Evolutionary conservation across 2,113 vertebrate genomes (phyloP), one percentile per base, ranked within the genome.

Genomic region (Nestor notabilis): DNA sequence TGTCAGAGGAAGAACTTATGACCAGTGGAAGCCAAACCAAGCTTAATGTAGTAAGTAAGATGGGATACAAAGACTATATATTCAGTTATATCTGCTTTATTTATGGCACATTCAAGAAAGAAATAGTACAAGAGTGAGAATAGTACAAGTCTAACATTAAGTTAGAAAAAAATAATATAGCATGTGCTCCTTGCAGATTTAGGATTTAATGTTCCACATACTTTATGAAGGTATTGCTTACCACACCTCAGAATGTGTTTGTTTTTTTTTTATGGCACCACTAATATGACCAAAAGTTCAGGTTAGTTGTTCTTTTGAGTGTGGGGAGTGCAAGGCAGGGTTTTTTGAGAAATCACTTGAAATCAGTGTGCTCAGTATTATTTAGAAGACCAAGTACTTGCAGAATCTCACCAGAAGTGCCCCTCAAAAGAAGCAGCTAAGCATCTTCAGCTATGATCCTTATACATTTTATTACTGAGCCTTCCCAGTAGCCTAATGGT

Each of bases 1-100:
- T 99, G 84, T 99, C 99, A 58, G 99, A 99, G 69, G 99, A 99
- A 96, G 99, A 99, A 91, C 90, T 98, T 97, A 94, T 98, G 90
- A 98, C 98, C 33, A 99, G 99, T 95, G 98, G 99, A 98, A 99
- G 98, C 89, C 98, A 99, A 97, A 98, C 98, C 53, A 97, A 98
- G 97, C 92, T 96, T 97, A 97, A 97, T 95, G 95, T 97, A 98
- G 98, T 98, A 98, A 98, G 98, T 98, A 98, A 97, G 84, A 94
- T 96, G 95, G 91, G 65, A 66, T 92, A 61, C 63, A 90, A 96
- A 85, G 88, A 84, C 6, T 72, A 93, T 77, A 24, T 80, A 77
- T 90, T 88, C 60, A 92, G 78, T 87, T 85, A 91, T 52, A 74
- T 72, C 27, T 94, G 21, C 60, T 89, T 95, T 89, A 78, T 77